Evolutionary conservation across 1,140 invertebrate species (phyloP), one percentile per base, ranked within the genome.

Genomic region (Drosophila prosaltans): DNA sequence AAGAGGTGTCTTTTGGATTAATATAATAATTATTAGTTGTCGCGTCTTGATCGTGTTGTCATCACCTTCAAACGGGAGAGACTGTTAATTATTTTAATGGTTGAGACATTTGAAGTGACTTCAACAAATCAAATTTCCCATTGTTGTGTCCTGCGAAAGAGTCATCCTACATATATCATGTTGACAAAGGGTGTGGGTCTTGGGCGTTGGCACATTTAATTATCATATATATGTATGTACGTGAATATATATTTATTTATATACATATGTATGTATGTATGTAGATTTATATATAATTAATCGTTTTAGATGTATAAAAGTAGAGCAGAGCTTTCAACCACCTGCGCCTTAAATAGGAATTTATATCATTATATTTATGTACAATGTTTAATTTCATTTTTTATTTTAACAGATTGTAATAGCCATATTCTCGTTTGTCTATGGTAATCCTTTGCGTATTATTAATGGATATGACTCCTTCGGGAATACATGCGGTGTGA

Each of bases 401-500:
- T 21, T 67, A 65, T 39, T 7, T 28, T 72, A 90, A 16, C 70
- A 92, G 96, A 95, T 97, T 79, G 94, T 97, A 71, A 96, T 98
- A 72, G 97, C 97, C 10, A 95, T 95, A 6, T 98, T 98, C 93
- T 96, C 97, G 2, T 95, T 98, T 91, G 95, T 97, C 7, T 97
- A 97, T 93, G 97, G 98, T 0, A 97, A 97, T 93, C 97, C 97
- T 3, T 92, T 96, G 76, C 94, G 97, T 71, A 94, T 98, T 5
- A 95, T 98, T 68, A 97, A 98, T 94, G 98, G 98, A 54, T 98
- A 97, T 93, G 98, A 99, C 92, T 98, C 97, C 74, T 98, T 97
- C 94, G 98, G 98, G n/a, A 98, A 99, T 92, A 97, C 97, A 36
- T 99, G 98, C 93, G 97, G 97, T 26, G 95, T 96, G 54, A 95